phyloP scores from a whole-genome alignment of 2,888 invertebrate genomes.

The Ochlodes sylvanus region DNA sequence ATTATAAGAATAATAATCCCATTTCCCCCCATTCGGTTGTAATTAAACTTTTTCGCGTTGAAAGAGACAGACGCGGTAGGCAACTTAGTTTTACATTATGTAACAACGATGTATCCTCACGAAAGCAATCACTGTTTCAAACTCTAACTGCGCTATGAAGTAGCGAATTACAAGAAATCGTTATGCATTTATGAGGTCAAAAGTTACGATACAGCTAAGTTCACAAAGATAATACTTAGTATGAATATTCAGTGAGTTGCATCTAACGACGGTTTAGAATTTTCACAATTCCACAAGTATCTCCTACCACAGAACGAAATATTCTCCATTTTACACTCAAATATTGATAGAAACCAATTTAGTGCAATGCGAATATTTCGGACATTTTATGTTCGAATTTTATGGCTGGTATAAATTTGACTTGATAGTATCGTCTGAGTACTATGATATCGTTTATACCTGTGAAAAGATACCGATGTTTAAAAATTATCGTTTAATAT shows the following conservation, averaged over 20 bases:
- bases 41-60: too few species aligned
- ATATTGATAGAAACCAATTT: conserved; percentile 17
- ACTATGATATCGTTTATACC: not conserved
- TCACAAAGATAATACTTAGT: not conserved
- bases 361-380: not conserved
- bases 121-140: too few species aligned
- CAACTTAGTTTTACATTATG: too few species aligned
- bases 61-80: too few species aligned
- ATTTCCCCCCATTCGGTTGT: too few species aligned
- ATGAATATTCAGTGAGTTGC: not conserved
- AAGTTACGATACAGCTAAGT: not conserved
- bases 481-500: too few species aligned
- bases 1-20: too few species aligned
- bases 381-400: conserved; percentile 13
- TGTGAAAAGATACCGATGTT: not conserved
- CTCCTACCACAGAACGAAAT: not conserved
- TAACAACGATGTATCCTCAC: too few species aligned
- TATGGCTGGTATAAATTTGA: conserved; percentile 14
- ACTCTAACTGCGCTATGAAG: too few species aligned
- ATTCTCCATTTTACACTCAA: conserved; percentile 15
- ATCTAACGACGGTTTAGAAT: not conserved
- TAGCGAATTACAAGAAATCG: too few species aligned
- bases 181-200: not conserved
- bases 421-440: conserved; percentile 5
- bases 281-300: not conserved